Evolutionary conservation across 92 coral and sea anemone species (phyloP).

Genomic region (Isaurus tuberculatus): DNA sequence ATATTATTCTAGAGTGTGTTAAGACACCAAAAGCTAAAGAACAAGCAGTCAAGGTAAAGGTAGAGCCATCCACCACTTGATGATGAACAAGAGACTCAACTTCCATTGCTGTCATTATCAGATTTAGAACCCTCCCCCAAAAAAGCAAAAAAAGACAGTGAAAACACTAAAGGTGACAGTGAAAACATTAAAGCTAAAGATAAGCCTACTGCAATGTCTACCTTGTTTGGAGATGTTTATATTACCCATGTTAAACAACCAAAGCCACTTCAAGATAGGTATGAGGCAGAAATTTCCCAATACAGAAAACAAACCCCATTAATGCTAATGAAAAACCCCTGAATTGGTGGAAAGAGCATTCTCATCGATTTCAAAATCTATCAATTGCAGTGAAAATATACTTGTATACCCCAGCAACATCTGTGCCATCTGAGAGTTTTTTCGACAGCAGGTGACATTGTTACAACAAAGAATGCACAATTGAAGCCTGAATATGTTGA

Average conservation of each 20-base stretch:
- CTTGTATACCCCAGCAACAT: neutral
- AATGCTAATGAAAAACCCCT: neutral
- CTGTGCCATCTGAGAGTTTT: neutral
- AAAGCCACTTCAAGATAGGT: too few species aligned
- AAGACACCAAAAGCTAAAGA: conserved; percentile 35
- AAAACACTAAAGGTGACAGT: too few species aligned
- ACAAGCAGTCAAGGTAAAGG: conserved; percentile 23
- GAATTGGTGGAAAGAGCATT: conserved; percentile 1
- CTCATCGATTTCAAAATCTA: neutral
- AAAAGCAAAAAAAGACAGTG: too few species aligned
- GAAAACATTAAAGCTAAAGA: too few species aligned
- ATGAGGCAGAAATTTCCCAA: too few species aligned
- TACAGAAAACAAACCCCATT: too few species aligned
- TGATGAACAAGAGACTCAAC: too few species aligned
- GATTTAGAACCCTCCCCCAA: too few species aligned
- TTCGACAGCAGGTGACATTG: neutral
- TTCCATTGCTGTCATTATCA: too few species aligned
- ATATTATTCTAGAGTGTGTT: conserved; percentile 58
- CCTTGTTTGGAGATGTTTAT: too few species aligned
- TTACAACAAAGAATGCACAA: neutral
- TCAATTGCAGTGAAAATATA: neutral
- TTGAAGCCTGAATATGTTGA: neutral
- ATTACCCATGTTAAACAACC: too few species aligned
- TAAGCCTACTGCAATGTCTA: too few species aligned
- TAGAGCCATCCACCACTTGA: neutral